Percentiles rank a stretch among this genome's conserved stretches.
Evolutionary conservation across 2,113 vertebrate genomes (phyloP).

Genomic region (Tachysurus vachellii): DNA sequence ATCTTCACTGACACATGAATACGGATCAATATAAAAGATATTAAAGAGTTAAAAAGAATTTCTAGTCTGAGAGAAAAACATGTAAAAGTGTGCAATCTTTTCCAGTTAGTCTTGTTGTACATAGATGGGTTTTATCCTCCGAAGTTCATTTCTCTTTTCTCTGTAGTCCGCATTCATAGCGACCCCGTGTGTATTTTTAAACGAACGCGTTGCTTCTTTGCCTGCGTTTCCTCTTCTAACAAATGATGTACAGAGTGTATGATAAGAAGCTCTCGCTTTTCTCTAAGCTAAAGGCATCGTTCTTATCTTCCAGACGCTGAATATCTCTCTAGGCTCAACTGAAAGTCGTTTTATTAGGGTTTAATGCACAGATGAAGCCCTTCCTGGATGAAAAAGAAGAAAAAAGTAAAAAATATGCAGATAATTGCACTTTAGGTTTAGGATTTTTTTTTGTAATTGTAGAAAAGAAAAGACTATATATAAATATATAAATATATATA

Average conservation of each 20-base stretch:
- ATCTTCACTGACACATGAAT: background rate
- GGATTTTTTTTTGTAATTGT: slow-evolving; percentile 27
- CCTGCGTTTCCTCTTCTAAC: slow-evolving; percentile 20
- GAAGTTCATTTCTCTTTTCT: background rate
- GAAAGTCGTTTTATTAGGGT: background rate
- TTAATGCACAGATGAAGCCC: background rate
- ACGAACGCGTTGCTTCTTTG: background rate
- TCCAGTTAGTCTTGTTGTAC: background rate
- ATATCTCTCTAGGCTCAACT: background rate
- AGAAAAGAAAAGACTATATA: background rate
- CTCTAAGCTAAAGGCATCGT: slow-evolving; percentile 11
- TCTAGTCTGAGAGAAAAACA: background rate
- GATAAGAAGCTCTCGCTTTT: slow-evolving; percentile 18
- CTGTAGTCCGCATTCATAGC: background rate
- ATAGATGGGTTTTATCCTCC: background rate
- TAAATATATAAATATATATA: background rate
- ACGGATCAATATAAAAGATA: background rate
- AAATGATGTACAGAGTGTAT: slow-evolving; percentile 54
- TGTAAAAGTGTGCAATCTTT: background rate
- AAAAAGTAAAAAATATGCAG: slow-evolving; percentile 33
- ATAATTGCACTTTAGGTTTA: slow-evolving; percentile 46
- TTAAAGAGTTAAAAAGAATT: background rate
- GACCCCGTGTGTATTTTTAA: background rate
- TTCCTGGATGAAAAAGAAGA: background rate
- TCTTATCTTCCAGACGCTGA: slow-evolving; percentile 5